Evolutionary conservation across 2,113 vertebrate species (phyloP).

Genomic region (Leptocoma aspasia): DNA sequence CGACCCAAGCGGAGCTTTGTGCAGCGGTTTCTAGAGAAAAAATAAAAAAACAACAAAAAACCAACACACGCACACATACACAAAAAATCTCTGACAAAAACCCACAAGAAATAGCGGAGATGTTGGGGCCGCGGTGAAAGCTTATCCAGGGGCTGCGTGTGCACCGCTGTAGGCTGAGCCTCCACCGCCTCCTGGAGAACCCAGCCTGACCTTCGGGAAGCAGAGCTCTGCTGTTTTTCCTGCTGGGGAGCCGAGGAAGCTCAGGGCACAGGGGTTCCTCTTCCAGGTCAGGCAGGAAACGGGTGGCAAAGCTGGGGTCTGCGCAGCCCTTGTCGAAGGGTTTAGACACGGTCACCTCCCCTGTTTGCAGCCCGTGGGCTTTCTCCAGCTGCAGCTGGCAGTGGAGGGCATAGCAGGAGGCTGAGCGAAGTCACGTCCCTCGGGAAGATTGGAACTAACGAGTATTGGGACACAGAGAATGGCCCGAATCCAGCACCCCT

Average conservation of each 20-base stretch:
- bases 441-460: not conserved
- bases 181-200: not conserved
- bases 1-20: not conserved
- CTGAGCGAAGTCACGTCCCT: not conserved
- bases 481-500: not conserved
- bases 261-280: not conserved
- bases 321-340: rapidly evolving
- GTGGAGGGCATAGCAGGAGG: not conserved
- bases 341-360: too few species aligned
- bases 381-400: not conserved
- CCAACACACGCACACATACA: too few species aligned
- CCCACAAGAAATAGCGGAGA: not conserved
- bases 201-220: not conserved
- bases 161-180: not conserved
- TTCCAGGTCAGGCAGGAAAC: constrained; percentile 55
- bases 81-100: not conserved
- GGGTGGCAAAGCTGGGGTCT: not conserved
- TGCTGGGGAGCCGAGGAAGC: constrained; percentile 24
- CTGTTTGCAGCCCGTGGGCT: not conserved
- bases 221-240: not conserved
- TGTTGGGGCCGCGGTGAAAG: not conserved
- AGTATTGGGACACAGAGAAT: not conserved
- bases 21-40: constrained; percentile 3
- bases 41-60: not conserved
- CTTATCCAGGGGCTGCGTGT: not conserved